Base-by-base conservation (phyloP, 2,797 vertebrate species). In the Tokudaia muenninki region DNA sequence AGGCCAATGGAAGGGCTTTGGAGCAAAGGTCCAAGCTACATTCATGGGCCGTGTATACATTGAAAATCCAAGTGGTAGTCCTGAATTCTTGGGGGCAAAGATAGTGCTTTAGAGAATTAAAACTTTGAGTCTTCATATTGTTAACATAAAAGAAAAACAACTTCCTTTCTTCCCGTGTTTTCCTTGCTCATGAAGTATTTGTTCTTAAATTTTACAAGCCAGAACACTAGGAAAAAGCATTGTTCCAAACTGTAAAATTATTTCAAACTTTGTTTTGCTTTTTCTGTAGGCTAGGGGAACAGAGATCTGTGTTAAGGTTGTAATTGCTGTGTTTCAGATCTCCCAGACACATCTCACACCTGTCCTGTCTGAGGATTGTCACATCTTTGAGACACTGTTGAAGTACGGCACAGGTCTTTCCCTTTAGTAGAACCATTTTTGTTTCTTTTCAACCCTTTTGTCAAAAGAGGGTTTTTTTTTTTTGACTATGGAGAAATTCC, bases 41-140 rank as follows among this genome's bases (percentile, higher is more conserved):
- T 50, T 93, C 57, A 90, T 78, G 55, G 47, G 50, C 14, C 65
- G 34, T 9, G 1, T 13, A 65, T 67, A 92, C 24, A 93, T 88
- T 34, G 88, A 61, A 67, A 9, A 72, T 74, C 63, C 72, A 87
- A 34, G 63, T 74, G 26, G 29, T 59, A 47, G 67, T 24, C 24
- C 37, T 72, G 24, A 31, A 21, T 3, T 96, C 41, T 92, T 94
- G 59, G 37, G 67, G 12, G n/a, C 11, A 80, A 70, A 93, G 87
- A 94, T 67, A 13, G 2, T 63, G 1, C 5, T 47, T 93, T 94
- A 37, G 70, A 87, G 9, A 81, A 82, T 90, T 96, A 92, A 88
- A 96, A 84, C 55, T 97, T 90, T 97, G 78, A 92, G 31, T 24
- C 44, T 52, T 13, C 59, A 47, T 67, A 55, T 92, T 96, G 77